Conservation (phyloP, 2,888 invertebrate species). For the Mylabris sibirica region DNA sequence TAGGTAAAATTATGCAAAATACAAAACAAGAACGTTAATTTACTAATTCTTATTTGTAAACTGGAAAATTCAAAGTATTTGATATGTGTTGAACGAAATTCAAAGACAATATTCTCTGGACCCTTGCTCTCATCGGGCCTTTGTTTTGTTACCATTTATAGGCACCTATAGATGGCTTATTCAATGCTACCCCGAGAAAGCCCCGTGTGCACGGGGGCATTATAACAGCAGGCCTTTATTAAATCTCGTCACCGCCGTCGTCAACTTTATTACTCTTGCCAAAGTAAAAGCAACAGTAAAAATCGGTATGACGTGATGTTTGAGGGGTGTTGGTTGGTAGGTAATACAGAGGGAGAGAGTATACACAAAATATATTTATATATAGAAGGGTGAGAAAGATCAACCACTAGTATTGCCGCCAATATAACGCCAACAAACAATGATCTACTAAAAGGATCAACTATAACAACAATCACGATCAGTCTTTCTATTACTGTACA, state of each 20-base stretch:
- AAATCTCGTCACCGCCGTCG: conserved; percentile 41
- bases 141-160: not conserved
- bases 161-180: not conserved
- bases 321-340: too few relatives aligned
- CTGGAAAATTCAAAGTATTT: too few relatives aligned
- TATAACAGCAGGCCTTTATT: conserved; percentile 45
- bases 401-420: conserved; percentile 11
- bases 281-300: conserved; percentile 16
- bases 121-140: too few relatives aligned
- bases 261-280: conserved; percentile 34
- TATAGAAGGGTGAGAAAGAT: conserved; percentile 9
- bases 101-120: too few relatives aligned
- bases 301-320: not conserved
- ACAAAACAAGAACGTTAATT: too few relatives aligned
- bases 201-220: conserved; percentile 38
- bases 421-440: conserved; percentile 25
- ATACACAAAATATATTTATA: not conserved
- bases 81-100: too few relatives aligned
- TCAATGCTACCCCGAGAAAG: not conserved
- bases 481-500: conserved; percentile 16
- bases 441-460: conserved; percentile 32
- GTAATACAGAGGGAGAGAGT: not conserved
- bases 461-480: conserved; percentile 32
- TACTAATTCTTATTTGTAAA: too few relatives aligned
- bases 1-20: too few relatives aligned